These are phyloP conservation scores for Silurus asotus DNA, from an alignment of 2,113 vertebrate genomes.

Conservation along the genomic window DNA sequence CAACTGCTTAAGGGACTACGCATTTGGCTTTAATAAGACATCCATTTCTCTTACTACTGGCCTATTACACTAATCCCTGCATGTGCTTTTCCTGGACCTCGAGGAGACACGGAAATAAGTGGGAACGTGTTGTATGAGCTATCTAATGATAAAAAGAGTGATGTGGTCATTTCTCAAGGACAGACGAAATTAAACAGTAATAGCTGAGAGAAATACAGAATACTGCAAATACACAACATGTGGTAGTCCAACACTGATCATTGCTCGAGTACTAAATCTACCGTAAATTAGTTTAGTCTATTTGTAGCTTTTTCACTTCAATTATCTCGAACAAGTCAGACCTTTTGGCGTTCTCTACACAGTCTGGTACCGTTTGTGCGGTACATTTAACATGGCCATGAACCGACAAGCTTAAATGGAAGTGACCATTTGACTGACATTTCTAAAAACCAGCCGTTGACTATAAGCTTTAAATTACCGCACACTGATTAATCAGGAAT, in stretches of 20 bases:
- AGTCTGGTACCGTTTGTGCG: neutral
- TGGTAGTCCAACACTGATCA: neutral
- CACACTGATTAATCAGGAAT: no score
- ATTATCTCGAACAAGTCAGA: neutral
- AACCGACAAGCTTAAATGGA: neutral
- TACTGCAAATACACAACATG: neutral
- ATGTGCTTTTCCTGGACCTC: constrained; percentile 28
- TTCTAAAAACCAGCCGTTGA: neutral
- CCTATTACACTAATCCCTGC: neutral
- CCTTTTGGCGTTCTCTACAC: neutral
- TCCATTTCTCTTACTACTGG: constrained; percentile 24
- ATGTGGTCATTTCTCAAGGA: neutral
- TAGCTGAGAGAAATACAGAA: neutral
- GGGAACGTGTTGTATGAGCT: neutral
- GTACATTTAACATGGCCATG: neutral
- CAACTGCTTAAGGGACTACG: neutral
- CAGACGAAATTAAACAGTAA: neutral
- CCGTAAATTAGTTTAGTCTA: neutral
- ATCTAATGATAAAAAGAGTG: neutral
- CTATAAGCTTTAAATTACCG: neutral
- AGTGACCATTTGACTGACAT: neutral
- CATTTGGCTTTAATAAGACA: constrained; percentile 14
- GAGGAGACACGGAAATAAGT: neutral
- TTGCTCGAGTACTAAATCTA: neutral
- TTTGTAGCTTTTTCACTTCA: neutral